Evolutionary conservation across 2,797 vertebrate species (phyloP).

Genomic region (Rachycentron canadum): DNA sequence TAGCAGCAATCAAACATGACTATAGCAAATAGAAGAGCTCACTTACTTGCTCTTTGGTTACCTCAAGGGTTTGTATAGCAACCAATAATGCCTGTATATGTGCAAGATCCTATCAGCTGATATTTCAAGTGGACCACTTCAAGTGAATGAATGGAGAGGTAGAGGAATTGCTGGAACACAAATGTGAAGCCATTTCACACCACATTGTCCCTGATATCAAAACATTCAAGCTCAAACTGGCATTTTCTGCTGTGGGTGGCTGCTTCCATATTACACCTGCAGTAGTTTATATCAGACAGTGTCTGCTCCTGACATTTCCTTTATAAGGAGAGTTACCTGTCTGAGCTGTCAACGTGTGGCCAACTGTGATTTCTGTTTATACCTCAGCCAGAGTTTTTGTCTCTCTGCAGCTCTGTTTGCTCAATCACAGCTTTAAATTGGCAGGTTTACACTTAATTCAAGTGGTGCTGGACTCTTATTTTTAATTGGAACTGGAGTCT

Average conservation of each 20-base stretch:
- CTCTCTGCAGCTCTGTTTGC: neutral
- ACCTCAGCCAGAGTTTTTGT: neutral
- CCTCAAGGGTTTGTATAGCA: neutral
- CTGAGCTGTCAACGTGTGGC: neutral
- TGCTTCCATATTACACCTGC: neutral
- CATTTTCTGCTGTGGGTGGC: neutral
- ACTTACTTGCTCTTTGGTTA: neutral
- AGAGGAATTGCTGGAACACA: neutral
- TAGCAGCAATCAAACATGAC: too few relatives aligned
- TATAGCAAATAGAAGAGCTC: neutral
- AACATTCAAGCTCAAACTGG: neutral
- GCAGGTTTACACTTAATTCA: neutral
- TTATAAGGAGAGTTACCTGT: neutral
- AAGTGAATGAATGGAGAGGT: neutral
- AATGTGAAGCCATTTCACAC: conserved; percentile 12
- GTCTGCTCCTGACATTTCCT: conserved; percentile 24
- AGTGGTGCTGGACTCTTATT: neutral
- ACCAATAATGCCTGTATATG: neutral
- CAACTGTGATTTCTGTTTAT: neutral
- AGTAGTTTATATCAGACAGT: conserved; percentile 7
- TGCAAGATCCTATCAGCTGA: conserved; percentile 13
- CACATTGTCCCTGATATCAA: neutral
- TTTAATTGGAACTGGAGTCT: too few relatives aligned
- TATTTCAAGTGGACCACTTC: conserved; percentile 3
- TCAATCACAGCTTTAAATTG: neutral